A percentile compares a stretch with the other conserved stretches of the same genome.
phyloP scores from a whole-genome alignment of 2,113 vertebrate species.

The Callithrix jacchus region DNA sequence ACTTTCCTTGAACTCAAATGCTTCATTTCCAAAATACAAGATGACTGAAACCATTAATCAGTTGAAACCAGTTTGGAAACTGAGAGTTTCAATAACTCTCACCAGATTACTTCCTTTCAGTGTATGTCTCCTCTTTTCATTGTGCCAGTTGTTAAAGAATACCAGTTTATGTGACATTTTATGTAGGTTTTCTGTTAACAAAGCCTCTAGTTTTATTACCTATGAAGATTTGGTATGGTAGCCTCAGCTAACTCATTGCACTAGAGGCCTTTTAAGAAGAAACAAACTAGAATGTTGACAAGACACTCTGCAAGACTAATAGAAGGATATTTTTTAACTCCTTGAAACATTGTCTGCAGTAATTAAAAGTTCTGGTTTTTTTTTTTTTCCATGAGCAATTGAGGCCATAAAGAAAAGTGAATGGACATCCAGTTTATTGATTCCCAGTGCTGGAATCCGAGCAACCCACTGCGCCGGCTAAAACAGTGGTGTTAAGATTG shows the following conservation, averaged over 20 bases:
- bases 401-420: not conserved
- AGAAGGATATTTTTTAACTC: constrained; percentile 30
- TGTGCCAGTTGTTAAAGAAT: not conserved
- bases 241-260: not conserved
- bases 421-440: no score
- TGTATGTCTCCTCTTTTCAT: not conserved
- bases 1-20: not conserved
- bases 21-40: constrained; percentile 1
- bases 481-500: no score
- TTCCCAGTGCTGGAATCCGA: no score
- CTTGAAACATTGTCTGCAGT: not conserved
- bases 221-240: not conserved
- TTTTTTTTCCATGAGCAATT: not conserved
- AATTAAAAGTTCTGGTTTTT: not conserved
- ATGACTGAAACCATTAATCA: not conserved
- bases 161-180: not conserved
- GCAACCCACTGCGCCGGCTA: no score
- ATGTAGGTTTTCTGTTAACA: not conserved
- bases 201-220: not conserved
- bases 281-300: not conserved
- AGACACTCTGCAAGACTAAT: not conserved
- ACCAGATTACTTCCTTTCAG: not conserved
- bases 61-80: not conserved
- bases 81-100: not conserved
- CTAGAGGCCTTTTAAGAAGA: not conserved